Conservation (phyloP, 2,113 vertebrate genomes). For the Globicephala melas region DNA sequence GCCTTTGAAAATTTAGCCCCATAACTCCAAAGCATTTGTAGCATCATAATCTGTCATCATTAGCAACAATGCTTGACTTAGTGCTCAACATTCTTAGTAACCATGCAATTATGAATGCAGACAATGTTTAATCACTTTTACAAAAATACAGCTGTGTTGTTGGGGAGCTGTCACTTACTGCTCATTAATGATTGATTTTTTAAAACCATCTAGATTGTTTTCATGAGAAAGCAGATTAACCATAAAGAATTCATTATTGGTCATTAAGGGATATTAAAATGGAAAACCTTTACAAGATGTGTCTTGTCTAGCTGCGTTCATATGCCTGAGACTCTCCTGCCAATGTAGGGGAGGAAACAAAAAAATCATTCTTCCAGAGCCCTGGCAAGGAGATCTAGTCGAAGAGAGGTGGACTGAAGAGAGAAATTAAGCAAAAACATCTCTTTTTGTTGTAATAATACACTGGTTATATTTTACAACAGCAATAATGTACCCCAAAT, state of each 20-base stretch:
- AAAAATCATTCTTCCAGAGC: neutral
- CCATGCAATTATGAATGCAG: conserved; percentile 62
- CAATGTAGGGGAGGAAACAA: neutral
- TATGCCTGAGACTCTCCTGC: neutral
- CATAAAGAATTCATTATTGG: conserved; percentile 54
- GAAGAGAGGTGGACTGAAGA: neutral
- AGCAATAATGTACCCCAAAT: conserved; percentile 60
- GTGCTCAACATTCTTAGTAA: conserved; percentile 70
- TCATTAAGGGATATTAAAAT: conserved; percentile 65
- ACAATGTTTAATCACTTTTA: conserved; percentile 75
- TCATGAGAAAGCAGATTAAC: conserved; percentile 71
- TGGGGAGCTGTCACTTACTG: conserved; percentile 63
- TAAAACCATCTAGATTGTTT: conserved; percentile 71
- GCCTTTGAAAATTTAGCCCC: conserved; percentile 65
- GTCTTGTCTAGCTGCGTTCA: neutral
- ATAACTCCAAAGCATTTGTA: conserved; percentile 59
- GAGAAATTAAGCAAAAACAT: neutral
- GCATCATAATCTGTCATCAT: conserved; percentile 56
- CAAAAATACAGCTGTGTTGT: conserved; percentile 74
- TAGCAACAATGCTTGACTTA: conserved; percentile 69
- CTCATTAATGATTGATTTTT: conserved; percentile 73
- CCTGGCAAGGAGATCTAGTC: neutral
- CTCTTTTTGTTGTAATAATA: conserved; percentile 54
- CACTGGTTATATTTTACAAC: conserved; percentile 55
- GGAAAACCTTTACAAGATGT: conserved; percentile 57